These are phyloP conservation scores for Cremastobaeus sp. DNA, from an alignment of 2,888 invertebrate genomes.

Conservation along the genomic window DNA sequence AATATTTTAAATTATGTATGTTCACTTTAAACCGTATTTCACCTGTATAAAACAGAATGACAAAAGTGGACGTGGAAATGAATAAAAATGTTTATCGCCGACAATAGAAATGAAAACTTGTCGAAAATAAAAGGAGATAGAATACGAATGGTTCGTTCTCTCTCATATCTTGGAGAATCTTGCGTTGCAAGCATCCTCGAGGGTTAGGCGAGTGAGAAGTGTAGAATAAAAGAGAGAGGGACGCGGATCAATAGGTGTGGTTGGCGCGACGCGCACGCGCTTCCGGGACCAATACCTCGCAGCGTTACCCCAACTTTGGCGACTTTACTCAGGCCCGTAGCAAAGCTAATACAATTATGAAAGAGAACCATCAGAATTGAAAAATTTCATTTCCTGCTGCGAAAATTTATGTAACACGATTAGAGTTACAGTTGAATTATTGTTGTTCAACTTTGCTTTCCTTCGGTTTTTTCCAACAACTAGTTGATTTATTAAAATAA, in stretches of 20 bases:
- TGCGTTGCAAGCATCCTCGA: conserved; percentile 72
- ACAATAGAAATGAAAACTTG: conserved; percentile 7
- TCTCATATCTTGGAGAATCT: conserved; percentile 72
- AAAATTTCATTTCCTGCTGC: conserved; percentile 42
- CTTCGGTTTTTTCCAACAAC: not conserved
- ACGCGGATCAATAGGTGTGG: conserved; percentile 73
- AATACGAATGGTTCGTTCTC: conserved; percentile 64
- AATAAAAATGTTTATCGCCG: not conserved
- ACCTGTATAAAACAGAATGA: no score
- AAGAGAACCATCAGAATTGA: conserved; percentile 49
- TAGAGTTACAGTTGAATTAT: conserved; percentile 47
- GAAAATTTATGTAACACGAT: conserved; percentile 49
- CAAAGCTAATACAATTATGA: conserved; percentile 48
- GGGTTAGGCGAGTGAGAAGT: conserved; percentile 35
- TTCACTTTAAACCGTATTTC: no score
- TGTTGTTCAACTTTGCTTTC: conserved; percentile 37
- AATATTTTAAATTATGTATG: not conserved
- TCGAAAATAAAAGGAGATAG: conserved; percentile 42
- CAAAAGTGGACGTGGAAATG: conserved; percentile 2
- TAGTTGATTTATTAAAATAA: not conserved
- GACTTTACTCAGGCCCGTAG: conserved; percentile 69
- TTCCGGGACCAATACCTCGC: conserved; percentile 69
- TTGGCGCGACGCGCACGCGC: conserved; percentile 71
- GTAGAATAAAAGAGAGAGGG: conserved; percentile 16
- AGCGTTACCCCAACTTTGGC: conserved; percentile 65